These are phyloP conservation scores for Acrocephalus kingi DNA, from an alignment of 2,113 vertebrate species.

Conservation along the genomic window DNA sequence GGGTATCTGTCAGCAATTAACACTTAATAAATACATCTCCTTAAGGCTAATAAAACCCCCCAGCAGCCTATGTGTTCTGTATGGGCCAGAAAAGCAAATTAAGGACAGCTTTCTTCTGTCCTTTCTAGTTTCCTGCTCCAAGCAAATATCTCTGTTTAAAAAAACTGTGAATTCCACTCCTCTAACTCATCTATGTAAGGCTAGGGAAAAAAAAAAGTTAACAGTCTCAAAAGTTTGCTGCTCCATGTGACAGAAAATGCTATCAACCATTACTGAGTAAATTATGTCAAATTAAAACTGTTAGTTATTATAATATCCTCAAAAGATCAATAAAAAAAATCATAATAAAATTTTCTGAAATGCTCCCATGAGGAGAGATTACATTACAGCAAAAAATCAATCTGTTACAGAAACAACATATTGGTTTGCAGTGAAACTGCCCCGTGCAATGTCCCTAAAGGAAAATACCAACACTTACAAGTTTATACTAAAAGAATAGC, in stretches of 20 bases:
- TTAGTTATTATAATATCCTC: background rate
- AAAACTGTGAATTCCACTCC: background rate
- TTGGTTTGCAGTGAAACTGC: constrained; percentile 66
- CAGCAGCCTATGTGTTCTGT: background rate
- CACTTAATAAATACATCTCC: background rate
- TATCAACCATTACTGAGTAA: background rate
- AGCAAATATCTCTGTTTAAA: background rate
- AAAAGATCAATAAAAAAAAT: background rate
- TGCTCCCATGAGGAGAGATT: constrained; percentile 74
- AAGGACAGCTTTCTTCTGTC: background rate
- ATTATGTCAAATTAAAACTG: background rate
- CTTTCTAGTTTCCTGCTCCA: background rate
- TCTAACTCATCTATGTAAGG: background rate
- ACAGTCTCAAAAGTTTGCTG: background rate
- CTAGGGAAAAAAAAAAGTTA: background rate
- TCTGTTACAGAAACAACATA: constrained; percentile 74
- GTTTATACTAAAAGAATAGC: background rate
- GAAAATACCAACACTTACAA: background rate
- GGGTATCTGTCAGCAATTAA: background rate
- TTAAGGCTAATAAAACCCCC: background rate
- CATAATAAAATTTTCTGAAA: background rate
- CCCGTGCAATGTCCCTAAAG: background rate
- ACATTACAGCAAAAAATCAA: constrained; percentile 79
- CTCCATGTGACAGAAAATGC: background rate
- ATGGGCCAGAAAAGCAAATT: background rate